These are phyloP conservation scores for Ia io DNA, from an alignment of 2,113 vertebrate species.

Conservation along the genomic window DNA sequence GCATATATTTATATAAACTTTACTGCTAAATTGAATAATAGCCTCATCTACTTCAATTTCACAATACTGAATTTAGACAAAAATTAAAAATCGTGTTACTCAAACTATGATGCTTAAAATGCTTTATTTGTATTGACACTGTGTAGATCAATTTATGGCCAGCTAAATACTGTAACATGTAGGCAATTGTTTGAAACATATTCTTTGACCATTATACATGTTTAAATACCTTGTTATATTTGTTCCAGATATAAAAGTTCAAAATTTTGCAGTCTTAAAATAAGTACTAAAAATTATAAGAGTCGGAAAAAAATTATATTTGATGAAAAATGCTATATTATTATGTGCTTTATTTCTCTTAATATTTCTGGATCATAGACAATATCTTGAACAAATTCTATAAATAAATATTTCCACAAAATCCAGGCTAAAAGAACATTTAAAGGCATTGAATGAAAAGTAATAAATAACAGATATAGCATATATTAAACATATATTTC, in stretches of 20 bases:
- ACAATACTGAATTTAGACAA: neutral
- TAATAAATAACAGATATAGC: neutral
- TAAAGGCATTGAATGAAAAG: neutral
- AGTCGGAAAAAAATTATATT: neutral
- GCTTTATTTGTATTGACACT: neutral
- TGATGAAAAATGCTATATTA: neutral
- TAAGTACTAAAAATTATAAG: neutral
- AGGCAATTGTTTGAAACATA: neutral
- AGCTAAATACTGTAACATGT: neutral
- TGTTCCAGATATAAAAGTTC: neutral
- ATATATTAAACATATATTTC: neutral
- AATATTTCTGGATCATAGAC: neutral
- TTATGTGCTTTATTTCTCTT: constrained; percentile 27
- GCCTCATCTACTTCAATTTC: neutral
- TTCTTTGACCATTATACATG: neutral
- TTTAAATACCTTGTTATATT: neutral
- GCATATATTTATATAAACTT: neutral
- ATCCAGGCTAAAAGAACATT: neutral
- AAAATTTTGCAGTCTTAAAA: neutral
- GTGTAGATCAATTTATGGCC: neutral
- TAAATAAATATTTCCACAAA: neutral
- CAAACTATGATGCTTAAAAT: neutral
- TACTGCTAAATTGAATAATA: neutral
- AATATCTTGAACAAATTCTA: constrained; percentile 6
- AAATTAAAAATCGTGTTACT: constrained; percentile 11